Base-by-base conservation (phyloP, 2,888 invertebrate species). In the Mantis religiosa region DNA sequence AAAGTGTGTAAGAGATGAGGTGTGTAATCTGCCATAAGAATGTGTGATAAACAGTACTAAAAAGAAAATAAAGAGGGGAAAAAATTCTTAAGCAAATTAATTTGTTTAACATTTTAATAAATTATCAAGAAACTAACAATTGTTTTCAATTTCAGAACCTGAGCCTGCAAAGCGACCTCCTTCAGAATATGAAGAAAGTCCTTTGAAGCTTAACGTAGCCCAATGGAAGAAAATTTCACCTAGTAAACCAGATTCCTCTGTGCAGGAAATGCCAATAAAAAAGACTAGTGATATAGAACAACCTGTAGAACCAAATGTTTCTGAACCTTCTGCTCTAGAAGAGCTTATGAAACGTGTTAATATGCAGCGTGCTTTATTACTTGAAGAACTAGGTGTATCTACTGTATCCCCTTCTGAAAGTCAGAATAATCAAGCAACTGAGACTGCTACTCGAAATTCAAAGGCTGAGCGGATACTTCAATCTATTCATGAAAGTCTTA, bases 271-370 rank as follows among this genome's bases (percentile, higher is more conserved):
- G 25, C 54, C 20, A 20, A 20, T 71, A 71, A 71, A 71, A 20
- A 25, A 71, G 54, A 25, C 15, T 71, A 20, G 0, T 71, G 54
- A 25, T 20, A 71, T 20, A 6, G 6, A 20, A 71, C 20, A 71
- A 0, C 3, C 25, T 20, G 20, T 20, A 4, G 6, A 4, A 20
- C 3, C 54, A 20, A 71, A 0, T 71, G 54, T 71, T 4, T 20
- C 20, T 20, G 20, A 71, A 28, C 82, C 34, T 41, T 41, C 41
- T 41, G 82, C 88, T n/a, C 84, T 93, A 47, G 92, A 92, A 88
- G 91, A 92, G 27, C 91, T 93, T 86, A 90, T 94, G 41, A 91
- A 92, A 83, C 92, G 92, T 83, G 91, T 94, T 34, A 92, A 93
- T 88, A 89, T 91, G 28, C 93, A 93, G 90, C 93, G 93, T 88